phyloP scores from a whole-genome alignment of 2,113 vertebrate genomes.

The Bothrops jararaca region DNA sequence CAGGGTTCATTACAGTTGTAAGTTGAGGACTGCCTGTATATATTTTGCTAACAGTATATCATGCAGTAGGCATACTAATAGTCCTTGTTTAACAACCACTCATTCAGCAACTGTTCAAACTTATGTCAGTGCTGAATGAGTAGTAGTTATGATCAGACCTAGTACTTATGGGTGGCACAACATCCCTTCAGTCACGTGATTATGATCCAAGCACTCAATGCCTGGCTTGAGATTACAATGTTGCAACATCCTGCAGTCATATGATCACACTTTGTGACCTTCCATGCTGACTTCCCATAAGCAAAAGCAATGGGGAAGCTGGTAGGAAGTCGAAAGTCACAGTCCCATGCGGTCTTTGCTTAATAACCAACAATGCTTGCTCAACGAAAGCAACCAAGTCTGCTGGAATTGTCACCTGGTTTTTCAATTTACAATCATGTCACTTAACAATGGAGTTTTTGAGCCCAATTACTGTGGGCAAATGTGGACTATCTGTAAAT shows the following conservation, averaged over 20 bases:
- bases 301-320: background rate
- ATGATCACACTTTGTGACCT: background rate
- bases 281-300: background rate
- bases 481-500: background rate
- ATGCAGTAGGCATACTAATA: background rate
- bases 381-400: background rate
- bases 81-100: background rate
- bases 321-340: background rate
- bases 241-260: background rate
- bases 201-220: background rate
- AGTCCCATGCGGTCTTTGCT: background rate
- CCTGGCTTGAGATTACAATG: background rate
- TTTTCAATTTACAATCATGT: background rate
- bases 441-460: background rate
- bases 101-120: background rate
- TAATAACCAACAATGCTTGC: background rate
- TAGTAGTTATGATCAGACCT: background rate
- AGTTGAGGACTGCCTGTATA: background rate
- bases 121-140: background rate
- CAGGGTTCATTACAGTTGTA: background rate
- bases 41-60: background rate
- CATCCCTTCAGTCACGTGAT: background rate
- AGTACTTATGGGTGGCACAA: background rate
- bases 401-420: background rate
- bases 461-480: background rate